Evolutionary conservation across 1,140 invertebrate genomes (phyloP), one percentile per base, ranked within the genome.

Genomic region (Pinna nobilis): DNA sequence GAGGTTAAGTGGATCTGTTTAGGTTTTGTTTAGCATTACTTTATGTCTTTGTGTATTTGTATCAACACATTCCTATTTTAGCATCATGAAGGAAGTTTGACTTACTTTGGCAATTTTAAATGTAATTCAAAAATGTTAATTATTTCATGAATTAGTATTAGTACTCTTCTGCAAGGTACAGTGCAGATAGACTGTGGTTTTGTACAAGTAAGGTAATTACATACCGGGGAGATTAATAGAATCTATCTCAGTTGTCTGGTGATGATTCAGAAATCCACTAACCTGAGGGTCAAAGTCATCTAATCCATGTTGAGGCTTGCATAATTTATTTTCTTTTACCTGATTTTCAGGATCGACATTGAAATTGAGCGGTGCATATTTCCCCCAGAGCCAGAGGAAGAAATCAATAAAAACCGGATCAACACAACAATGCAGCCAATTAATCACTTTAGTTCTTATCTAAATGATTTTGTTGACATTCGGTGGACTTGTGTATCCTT

Each of bases 401-500:
- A 68, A 13, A 23, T 28, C 6, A 53, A 47, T 39, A 25, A 68
- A 55, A 68, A 74, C n/a, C 47, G 41, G n/a, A 53, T 82, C 37
- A 72, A 77, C 2, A 33, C 60, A 4, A 69, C 55, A 7, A 64
- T 64, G 28, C 57, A 53, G 28, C 61, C 50, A 13, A 59, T 51
- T 18, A 68, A 77, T 35, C 77, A 57, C 30, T 70, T 74, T 64
- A 84, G 83, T 67, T 70, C 76, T 33, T 74, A 71, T 25, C 65
- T 86, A 32, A 69, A 77, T 18, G 73, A 61, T 20, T 84, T 80
- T 72, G 77, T 85, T 11, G 82, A 86, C 53, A 82, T 86, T 39
- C 64, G 70, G n/a, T 85, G 82, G 83, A 69, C 60, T 20, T 83
- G 83, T 68, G 85, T 86, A 82, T 84, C 77, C 82, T 79, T 80